Conservation (phyloP, 2,113 vertebrate species). For the Lichenostomus cassidix region DNA sequence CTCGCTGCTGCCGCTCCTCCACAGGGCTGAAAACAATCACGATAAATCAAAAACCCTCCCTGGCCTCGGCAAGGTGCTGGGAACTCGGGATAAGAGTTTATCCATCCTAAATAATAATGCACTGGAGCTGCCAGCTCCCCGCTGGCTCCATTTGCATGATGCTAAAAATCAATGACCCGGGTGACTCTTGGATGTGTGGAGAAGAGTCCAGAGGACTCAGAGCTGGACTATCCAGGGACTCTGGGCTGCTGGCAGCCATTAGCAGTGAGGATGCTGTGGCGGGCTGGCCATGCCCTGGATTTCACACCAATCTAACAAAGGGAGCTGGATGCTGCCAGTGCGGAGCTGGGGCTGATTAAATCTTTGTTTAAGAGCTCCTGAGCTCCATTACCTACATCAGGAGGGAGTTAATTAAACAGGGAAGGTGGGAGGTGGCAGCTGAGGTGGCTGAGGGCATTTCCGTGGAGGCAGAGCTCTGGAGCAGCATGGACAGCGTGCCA, state of each 20-base stretch:
- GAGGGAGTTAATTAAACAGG: conserved; percentile 60
- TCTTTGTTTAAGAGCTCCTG: conserved; percentile 59
- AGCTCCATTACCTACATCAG: conserved; percentile 25
- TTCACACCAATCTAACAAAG: conserved; percentile 52
- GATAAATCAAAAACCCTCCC: conserved; percentile 12
- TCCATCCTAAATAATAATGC: conserved; percentile 46
- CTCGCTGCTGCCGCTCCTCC: background rate
- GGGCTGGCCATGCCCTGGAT: background rate
- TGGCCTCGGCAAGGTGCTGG: background rate
- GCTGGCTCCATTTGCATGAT: conserved; percentile 31
- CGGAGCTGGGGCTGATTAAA: conserved; percentile 30
- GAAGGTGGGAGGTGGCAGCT: conserved; percentile 35
- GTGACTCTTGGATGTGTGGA: background rate
- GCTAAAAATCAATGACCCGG: conserved; percentile 19
- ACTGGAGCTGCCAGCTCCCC: conserved; percentile 32
- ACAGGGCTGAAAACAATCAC: background rate
- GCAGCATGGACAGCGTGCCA: background rate
- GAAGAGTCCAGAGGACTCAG: background rate
- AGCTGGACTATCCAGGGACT: background rate
- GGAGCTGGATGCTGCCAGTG: background rate
- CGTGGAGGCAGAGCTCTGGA: rapidly evolving
- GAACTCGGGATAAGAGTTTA: conserved; percentile 15
- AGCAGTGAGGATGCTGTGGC: background rate
- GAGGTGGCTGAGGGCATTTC: background rate
- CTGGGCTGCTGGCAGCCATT: background rate